Percentiles rank a stretch among this genome's conserved stretches.
Evolutionary conservation across 2,888 invertebrate genomes (phyloP).

Genomic region (Lacanobia wlatinum): DNA sequence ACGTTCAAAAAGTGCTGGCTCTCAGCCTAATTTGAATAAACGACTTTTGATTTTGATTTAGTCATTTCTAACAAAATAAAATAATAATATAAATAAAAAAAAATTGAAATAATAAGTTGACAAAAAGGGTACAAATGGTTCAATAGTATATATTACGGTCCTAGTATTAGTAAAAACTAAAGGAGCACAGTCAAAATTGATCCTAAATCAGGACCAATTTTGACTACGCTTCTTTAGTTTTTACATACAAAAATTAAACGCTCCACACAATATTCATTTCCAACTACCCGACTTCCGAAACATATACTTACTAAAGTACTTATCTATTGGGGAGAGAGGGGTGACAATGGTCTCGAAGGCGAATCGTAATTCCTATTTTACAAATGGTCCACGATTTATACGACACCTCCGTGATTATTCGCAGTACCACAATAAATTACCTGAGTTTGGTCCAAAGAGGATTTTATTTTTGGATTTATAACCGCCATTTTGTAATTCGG

Average conservation of each 20-base stretch:
- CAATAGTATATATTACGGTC: too few relatives aligned
- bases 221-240: too few relatives aligned
- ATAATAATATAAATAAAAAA: too few relatives aligned
- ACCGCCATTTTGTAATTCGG: slow-evolving; percentile 82
- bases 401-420: slow-evolving; percentile 90
- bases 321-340: slow-evolving; percentile 68
- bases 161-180: too few relatives aligned
- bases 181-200: too few relatives aligned
- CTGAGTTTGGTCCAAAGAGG: slow-evolving; percentile 82
- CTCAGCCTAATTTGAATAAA: too few relatives aligned
- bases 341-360: slow-evolving; percentile 81
- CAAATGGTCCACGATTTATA: slow-evolving; percentile 90
- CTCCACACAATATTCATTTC: slow-evolving; percentile 30
- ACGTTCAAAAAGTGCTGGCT: too few relatives aligned
- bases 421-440: slow-evolving; percentile 88
- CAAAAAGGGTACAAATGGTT: too few relatives aligned
- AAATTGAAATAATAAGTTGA: too few relatives aligned
- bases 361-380: slow-evolving; percentile 89
- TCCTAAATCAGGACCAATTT: too few relatives aligned
- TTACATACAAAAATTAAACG: background rate
- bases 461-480: slow-evolving; percentile 89
- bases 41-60: too few relatives aligned
- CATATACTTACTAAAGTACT: slow-evolving; percentile 55
- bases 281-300: slow-evolving; percentile 51
- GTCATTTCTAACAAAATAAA: too few relatives aligned